Evolutionary conservation across 1,140 invertebrate species (phyloP).

Genomic region (Adoxophyes honmai): DNA sequence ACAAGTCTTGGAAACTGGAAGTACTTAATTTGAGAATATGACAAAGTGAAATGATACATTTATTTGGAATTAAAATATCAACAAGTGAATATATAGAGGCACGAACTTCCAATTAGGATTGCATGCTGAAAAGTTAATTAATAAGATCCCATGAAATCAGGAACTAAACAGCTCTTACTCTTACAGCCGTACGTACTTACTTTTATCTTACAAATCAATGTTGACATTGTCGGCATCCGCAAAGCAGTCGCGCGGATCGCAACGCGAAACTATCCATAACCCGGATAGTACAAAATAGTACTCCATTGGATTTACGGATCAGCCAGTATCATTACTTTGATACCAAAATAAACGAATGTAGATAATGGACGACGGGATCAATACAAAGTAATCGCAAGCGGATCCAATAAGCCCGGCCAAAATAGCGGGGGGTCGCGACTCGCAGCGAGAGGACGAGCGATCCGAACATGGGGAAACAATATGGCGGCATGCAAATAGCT

Average conservation of each 20-base stretch:
- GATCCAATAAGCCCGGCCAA: constrained; percentile 74
- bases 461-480: constrained; percentile 72
- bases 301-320: constrained; percentile 49
- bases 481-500: constrained; percentile 76
- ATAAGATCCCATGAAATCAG: too few species aligned
- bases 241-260: background rate
- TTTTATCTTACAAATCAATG: background rate
- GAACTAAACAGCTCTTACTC: too few species aligned
- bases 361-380: constrained; percentile 74
- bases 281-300: constrained; percentile 6
- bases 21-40: too few species aligned
- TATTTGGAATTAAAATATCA: too few species aligned
- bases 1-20: constrained; percentile 10
- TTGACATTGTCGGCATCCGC: background rate
- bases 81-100: too few species aligned
- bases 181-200: too few species aligned
- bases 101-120: too few species aligned
- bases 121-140: too few species aligned
- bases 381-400: constrained; percentile 74
- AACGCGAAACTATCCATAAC: constrained; percentile 5
- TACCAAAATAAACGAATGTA: constrained; percentile 73
- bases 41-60: too few species aligned
- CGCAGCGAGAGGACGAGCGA: constrained; percentile 43
- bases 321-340: constrained; percentile 60
- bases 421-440: constrained; percentile 66